Evolutionary conservation across 2,113 vertebrate genomes (phyloP).

Genomic region (Actinemys pallida): DNA sequence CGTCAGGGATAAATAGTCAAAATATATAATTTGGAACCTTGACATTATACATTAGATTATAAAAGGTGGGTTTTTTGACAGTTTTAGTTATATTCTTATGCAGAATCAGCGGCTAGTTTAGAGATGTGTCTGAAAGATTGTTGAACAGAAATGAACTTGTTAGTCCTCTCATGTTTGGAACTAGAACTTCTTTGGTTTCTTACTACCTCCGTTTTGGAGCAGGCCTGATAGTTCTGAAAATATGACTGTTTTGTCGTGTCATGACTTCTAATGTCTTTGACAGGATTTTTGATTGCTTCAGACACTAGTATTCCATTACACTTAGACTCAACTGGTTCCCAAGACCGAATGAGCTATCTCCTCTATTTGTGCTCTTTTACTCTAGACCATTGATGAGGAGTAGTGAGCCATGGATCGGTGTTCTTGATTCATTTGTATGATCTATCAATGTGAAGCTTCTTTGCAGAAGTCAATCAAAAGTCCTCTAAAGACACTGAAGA

Average conservation of each 20-base stretch:
- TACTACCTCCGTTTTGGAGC: neutral
- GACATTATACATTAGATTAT: slow-evolving; percentile 18
- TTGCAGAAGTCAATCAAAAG: neutral
- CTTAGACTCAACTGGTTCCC: neutral
- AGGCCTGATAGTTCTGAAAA: slow-evolving; percentile 1
- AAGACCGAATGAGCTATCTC: too few relatives aligned
- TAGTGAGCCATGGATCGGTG: neutral
- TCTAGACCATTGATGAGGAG: neutral
- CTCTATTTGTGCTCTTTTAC: neutral
- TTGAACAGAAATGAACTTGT: neutral
- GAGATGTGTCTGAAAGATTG: neutral
- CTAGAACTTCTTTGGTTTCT: neutral
- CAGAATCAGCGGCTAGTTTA: neutral
- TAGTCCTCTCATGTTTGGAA: neutral
- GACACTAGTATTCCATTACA: neutral
- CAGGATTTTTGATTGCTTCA: neutral
- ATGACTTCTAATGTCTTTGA: neutral
- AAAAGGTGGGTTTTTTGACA: neutral
- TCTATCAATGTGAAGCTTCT: neutral
- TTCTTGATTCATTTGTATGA: neutral
- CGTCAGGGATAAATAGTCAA: neutral
- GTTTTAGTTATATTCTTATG: neutral
- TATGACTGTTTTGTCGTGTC: neutral
- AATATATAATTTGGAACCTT: neutral
- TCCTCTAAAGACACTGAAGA: neutral